Conservation (phyloP, 1,140 invertebrate genomes). For the Philotrypesis tridentata region DNA sequence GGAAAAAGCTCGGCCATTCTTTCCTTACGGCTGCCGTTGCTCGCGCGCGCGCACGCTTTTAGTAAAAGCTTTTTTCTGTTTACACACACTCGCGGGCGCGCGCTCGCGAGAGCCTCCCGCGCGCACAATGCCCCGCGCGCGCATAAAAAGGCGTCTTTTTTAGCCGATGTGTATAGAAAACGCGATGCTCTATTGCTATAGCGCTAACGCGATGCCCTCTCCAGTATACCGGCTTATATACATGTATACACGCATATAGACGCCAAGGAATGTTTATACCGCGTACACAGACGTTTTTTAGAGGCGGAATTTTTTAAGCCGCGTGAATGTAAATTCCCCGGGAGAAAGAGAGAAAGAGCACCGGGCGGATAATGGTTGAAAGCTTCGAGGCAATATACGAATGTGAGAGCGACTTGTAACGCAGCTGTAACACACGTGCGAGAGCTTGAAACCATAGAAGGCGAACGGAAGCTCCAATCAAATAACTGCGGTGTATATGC, state of each 20-base stretch:
- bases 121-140: neutral
- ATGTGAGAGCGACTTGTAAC: conserved; percentile 24
- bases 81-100: neutral
- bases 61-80: conserved; percentile 45
- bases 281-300: neutral
- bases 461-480: neutral
- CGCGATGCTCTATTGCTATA: neutral
- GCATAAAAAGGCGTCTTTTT: neutral
- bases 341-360: neutral
- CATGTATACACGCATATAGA: neutral
- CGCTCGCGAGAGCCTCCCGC: neutral
- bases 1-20: neutral
- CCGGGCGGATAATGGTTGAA: conserved; percentile 2
- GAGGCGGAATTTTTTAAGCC: neutral
- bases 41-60: conserved; percentile 20
- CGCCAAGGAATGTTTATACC: no score
- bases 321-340: neutral
- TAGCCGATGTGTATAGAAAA: conserved; percentile 4
- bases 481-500: neutral
- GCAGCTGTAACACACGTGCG: neutral
- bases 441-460: neutral
- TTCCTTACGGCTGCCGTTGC: neutral
- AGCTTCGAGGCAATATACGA: conserved; percentile 25
- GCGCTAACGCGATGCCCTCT: no score
- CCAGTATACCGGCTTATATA: no score